Conservation (phyloP, 2,113 vertebrate species). For the Dendrocopos noguchii region DNA sequence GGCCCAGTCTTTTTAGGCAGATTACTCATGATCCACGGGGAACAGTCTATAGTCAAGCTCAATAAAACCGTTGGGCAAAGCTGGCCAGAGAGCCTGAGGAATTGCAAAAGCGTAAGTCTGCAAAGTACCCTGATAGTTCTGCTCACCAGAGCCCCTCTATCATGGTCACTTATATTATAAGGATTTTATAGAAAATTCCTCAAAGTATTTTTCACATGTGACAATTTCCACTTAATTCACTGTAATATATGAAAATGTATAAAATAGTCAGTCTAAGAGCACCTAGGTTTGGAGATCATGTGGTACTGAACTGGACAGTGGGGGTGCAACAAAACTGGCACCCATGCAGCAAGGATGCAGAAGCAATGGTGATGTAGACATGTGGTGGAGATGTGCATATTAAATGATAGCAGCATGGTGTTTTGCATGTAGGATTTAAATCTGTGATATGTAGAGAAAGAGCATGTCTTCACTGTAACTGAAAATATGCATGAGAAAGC, state of each 20-base stretch:
- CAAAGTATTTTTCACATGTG: neutral
- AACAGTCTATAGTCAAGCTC: neutral
- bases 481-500: neutral
- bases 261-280: neutral
- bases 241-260: neutral
- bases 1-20: neutral
- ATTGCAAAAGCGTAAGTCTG: neutral
- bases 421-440: neutral
- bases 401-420: neutral
- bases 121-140: neutral
- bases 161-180: neutral
- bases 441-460: neutral
- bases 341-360: neutral
- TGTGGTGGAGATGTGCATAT: fast-evolving
- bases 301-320: neutral
- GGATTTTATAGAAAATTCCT: neutral
- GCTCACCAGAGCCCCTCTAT: neutral
- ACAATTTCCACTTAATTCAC: neutral
- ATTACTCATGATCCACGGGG: neutral
- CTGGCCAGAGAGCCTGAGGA: neutral
- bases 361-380: neutral
- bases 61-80: neutral
- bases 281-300: neutral
- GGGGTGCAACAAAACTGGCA: neutral
- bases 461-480: neutral